Conservation (phyloP, 2,888 invertebrate species). For the Octonoba sinensis region DNA sequence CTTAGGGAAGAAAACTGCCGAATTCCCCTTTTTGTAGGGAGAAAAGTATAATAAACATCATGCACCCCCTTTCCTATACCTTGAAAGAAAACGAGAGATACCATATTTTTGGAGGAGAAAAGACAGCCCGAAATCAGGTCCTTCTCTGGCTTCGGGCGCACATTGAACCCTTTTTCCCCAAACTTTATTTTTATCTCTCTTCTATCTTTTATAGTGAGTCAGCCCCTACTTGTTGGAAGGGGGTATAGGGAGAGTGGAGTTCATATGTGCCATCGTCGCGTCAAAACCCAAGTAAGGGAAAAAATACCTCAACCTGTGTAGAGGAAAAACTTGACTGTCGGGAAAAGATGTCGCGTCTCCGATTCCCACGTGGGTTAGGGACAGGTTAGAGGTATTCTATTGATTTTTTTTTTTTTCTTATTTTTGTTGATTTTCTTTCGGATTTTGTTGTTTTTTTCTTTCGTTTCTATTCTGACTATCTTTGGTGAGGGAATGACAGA, state of each 20-base stretch:
- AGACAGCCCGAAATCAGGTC: conserved; percentile 50
- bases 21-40: conserved; percentile 11
- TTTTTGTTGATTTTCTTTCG: neutral
- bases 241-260: conserved; percentile 21
- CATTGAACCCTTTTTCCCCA: conserved; percentile 1
- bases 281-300: conserved; percentile 22
- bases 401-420: conserved; percentile 18
- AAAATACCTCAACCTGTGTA: conserved; percentile 24
- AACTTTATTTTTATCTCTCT: too few relatives aligned
- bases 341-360: conserved; percentile 38
- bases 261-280: conserved; percentile 51
- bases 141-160: conserved; percentile 36
- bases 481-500: conserved; percentile 33
- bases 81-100: conserved; percentile 22
- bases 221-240: conserved; percentile 21
- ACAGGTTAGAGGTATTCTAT: conserved; percentile 25
- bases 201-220: neutral
- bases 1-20: conserved; percentile 15
- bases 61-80: conserved; percentile 12
- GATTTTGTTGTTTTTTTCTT: conserved; percentile 4
- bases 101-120: conserved; percentile 33
- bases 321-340: conserved; percentile 25
- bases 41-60: conserved; percentile 45
- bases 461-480: neutral
- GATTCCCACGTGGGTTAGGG: conserved; percentile 42